A percentile compares a stretch with the other conserved stretches of the same genome.
phyloP scores from a whole-genome alignment of 2,797 vertebrate species.

The Trachops cirrhosus region DNA sequence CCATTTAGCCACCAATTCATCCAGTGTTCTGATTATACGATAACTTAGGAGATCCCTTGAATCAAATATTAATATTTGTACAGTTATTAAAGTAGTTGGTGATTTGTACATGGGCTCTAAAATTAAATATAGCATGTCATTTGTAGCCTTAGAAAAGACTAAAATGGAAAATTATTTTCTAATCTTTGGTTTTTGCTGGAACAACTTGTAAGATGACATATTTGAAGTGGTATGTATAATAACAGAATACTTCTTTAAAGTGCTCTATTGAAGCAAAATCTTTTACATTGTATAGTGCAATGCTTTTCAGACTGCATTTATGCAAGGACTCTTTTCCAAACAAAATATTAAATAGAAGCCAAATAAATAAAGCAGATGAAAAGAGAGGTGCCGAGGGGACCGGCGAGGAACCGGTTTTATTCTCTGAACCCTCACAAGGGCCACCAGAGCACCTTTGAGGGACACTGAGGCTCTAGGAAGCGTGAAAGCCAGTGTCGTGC shows the following conservation, averaged over 20 bases:
- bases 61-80: slow-evolving; percentile 85
- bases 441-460: background rate
- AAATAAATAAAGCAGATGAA: background rate
- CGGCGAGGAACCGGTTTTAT: background rate
- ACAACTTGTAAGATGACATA: slow-evolving; percentile 63
- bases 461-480: background rate
- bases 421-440: background rate
- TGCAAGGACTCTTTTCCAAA: background rate
- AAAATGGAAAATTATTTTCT: slow-evolving; percentile 75
- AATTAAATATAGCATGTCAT: slow-evolving; percentile 82
- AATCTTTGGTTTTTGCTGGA: slow-evolving; percentile 72
- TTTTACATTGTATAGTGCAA: background rate
- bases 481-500: background rate
- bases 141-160: slow-evolving; percentile 76
- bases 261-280: background rate
- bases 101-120: slow-evolving; percentile 79
- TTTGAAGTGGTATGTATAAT: slow-evolving; percentile 9
- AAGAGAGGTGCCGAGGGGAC: background rate
- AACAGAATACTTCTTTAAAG: background rate
- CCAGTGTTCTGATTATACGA: slow-evolving; percentile 78
- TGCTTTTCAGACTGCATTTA: background rate
- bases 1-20: slow-evolving; percentile 79
- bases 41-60: slow-evolving; percentile 76
- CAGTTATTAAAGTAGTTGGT: slow-evolving; percentile 83
- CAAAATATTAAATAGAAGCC: background rate